These are phyloP conservation scores for Spheniscus mendiculus DNA, from an alignment of 2,113 vertebrate genomes.

Conservation along the genomic window DNA sequence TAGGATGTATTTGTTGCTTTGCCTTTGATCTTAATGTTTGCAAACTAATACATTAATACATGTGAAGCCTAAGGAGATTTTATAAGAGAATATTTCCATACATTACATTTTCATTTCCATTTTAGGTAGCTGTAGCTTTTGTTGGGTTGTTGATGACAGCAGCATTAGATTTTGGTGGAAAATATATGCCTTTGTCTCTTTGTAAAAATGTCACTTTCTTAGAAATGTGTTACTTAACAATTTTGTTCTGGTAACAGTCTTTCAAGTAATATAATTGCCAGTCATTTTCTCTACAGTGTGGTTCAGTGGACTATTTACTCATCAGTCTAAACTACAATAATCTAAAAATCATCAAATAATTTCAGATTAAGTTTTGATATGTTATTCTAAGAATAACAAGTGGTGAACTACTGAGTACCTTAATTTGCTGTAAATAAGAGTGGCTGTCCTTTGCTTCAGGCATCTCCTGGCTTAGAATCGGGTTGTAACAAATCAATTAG, in stretches of 20 bases:
- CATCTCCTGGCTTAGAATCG: neutral
- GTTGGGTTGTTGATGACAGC: conserved; percentile 72
- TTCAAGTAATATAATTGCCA: neutral
- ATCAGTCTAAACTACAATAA: neutral
- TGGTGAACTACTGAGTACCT: neutral
- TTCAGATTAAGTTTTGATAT: neutral
- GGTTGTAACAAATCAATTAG: neutral
- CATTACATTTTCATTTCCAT: conserved; percentile 84
- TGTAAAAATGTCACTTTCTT: conserved; percentile 56
- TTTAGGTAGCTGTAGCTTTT: conserved; percentile 79
- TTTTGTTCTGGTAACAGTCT: conserved; percentile 21
- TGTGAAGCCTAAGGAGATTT: conserved; percentile 83
- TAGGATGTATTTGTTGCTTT: conserved; percentile 88
- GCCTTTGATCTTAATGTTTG: conserved; percentile 89
- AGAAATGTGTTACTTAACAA: conserved; percentile 17
- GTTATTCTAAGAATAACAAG: neutral
- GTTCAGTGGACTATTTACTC: neutral
- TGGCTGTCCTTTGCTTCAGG: neutral
- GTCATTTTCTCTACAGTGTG: neutral
- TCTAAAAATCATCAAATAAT: neutral
- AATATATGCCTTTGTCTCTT: conserved; percentile 50
- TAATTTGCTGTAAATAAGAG: neutral
- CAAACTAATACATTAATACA: conserved; percentile 88
- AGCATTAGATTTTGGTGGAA: conserved; percentile 67
- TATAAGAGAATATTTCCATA: conserved; percentile 84